Percentiles rank a stretch among this genome's conserved stretches.
These are phyloP conservation scores for Apodemus agrarius DNA, from an alignment of 2,797 vertebrate genomes.

Conservation along the genomic window DNA sequence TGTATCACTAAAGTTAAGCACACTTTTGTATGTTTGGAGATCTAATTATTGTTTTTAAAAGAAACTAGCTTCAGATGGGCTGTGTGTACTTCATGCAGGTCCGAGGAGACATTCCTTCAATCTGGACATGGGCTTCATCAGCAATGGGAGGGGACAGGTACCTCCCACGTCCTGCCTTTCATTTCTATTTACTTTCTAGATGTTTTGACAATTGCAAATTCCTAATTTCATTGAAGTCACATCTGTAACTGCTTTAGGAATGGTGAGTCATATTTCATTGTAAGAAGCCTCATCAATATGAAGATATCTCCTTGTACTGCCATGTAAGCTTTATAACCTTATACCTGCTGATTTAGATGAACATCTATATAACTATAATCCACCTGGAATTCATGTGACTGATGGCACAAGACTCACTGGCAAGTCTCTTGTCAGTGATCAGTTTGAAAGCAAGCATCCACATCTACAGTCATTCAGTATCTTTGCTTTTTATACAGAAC, in stretches of 20 bases:
- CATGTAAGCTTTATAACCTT: not conserved
- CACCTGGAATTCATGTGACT: not conserved
- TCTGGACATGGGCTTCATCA: not conserved
- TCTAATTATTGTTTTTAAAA: conserved; percentile 17
- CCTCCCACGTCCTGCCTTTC: not conserved
- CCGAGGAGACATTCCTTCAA: not conserved
- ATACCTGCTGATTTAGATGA: not conserved
- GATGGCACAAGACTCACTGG: not conserved
- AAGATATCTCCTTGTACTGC: not conserved
- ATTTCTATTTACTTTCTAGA: not conserved
- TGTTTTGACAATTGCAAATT: not conserved
- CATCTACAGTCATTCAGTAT: too few species aligned
- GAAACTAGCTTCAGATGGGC: not conserved
- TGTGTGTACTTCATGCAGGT: not conserved
- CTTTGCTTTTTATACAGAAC: not conserved
- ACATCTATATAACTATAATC: not conserved
- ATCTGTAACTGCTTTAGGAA: not conserved
- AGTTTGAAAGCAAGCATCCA: not conserved
- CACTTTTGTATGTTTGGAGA: not conserved
- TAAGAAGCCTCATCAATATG: not conserved
- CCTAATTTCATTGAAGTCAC: not conserved
- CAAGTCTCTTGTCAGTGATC: not conserved
- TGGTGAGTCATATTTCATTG: not conserved
- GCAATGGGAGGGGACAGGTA: not conserved
- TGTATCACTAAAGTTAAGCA: not conserved